Evolutionary conservation across 64 coral and sea anemone species (phyloP).

Genomic region (Porites lutea): DNA sequence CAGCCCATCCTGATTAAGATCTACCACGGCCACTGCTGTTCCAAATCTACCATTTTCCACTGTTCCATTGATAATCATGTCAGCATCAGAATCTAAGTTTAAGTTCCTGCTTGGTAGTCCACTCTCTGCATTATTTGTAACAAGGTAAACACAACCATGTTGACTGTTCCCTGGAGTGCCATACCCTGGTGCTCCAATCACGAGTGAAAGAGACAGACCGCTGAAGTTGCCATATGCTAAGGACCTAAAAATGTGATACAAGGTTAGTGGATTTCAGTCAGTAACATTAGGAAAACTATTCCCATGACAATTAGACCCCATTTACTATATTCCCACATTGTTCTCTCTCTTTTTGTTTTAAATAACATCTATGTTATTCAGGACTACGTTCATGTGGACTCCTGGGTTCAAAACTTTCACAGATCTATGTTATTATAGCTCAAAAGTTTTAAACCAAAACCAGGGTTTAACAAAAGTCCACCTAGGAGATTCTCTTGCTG

Average conservation of each 20-base stretch:
- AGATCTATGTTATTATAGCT: too few species aligned
- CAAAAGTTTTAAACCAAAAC: too few species aligned
- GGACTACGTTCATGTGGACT: too few species aligned
- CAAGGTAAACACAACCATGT: slow-evolving; percentile 87
- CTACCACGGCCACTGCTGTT: slow-evolving; percentile 76
- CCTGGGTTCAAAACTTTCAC: too few species aligned
- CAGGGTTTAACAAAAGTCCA: too few species aligned
- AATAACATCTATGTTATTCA: too few species aligned
- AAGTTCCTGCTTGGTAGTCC: slow-evolving; percentile 54
- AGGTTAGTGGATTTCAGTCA: too few species aligned
- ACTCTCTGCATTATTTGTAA: slow-evolving; percentile 52
- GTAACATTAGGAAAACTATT: too few species aligned
- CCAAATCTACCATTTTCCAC: slow-evolving; percentile 92
- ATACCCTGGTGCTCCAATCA: slow-evolving; percentile 86
- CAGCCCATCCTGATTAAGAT: slow-evolving; percentile 91
- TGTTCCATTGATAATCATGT: slow-evolving; percentile 81
- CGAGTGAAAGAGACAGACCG: slow-evolving; percentile 42
- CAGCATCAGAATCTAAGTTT: slow-evolving; percentile 78
- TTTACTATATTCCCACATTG: too few species aligned
- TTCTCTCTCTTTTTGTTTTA: too few species aligned
- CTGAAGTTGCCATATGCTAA: slow-evolving; percentile 80
- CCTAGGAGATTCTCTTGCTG: too few species aligned
- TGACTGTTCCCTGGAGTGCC: slow-evolving; percentile 86
- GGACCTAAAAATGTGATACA: slow-evolving; percentile 49
- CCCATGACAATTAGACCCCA: background rate